phyloP scores from a whole-genome alignment of 2,797 vertebrate species.

The Anabacerthia variegaticeps region DNA sequence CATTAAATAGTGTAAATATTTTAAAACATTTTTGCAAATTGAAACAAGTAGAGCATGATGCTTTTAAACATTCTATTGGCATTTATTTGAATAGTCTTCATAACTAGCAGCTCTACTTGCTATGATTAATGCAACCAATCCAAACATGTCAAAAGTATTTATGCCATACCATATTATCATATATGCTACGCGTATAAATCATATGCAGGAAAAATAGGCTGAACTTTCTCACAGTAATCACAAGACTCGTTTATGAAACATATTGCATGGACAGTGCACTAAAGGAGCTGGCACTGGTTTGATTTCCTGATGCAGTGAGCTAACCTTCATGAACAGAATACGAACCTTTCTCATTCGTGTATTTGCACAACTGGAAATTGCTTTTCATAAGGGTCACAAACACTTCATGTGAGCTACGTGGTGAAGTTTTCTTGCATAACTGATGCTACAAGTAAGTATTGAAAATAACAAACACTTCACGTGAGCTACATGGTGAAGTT shows the following conservation, averaged over 20 bases:
- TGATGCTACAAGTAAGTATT: not conserved
- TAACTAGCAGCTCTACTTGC: not conserved
- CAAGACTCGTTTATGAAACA: not conserved
- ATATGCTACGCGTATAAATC: not conserved
- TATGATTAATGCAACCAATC: conserved; percentile 15
- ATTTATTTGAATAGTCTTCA: conserved; percentile 26
- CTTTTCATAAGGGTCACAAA: not conserved
- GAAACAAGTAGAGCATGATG: not conserved
- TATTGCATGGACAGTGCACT: not conserved
- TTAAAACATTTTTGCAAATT: not conserved
- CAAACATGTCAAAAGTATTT: conserved; percentile 27
- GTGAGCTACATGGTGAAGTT: not conserved
- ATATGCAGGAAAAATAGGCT: not conserved
- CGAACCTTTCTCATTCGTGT: not conserved
- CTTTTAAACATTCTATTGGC: not conserved
- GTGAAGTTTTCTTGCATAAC: not conserved
- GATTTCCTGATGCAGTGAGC: not conserved
- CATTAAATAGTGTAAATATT: not conserved
- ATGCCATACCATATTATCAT: not conserved
- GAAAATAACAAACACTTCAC: not conserved
- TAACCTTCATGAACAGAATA: not conserved
- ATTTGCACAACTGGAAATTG: not conserved
- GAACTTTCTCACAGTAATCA: conserved; percentile 23
- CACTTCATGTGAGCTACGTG: not conserved
- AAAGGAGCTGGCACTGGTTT: not conserved